A percentile compares a stretch with the other conserved stretches of the same genome.
Evolutionary conservation across 2,888 invertebrate species (phyloP).

Genomic region (Desoria tigrina): DNA sequence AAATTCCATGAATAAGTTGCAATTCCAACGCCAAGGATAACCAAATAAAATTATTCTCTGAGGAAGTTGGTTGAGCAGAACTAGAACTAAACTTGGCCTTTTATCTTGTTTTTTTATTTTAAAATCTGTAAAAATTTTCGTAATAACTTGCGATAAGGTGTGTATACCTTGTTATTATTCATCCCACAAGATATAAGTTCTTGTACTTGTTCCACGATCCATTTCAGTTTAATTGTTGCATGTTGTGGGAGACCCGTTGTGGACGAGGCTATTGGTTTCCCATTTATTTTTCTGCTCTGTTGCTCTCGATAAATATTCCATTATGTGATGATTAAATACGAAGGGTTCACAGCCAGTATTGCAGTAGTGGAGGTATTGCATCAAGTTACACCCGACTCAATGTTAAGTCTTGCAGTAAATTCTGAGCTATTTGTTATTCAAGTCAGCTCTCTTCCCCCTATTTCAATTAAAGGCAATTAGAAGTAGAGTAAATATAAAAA

Average conservation of each 20-base stretch:
- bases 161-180: conserved; percentile 20
- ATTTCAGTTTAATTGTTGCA: conserved; percentile 8
- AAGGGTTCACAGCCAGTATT: conserved; percentile 2
- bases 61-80: conserved; percentile 16
- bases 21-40: conserved; percentile 6
- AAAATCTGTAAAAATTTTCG: conserved; percentile 17
- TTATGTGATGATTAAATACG: background rate
- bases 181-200: conserved; percentile 13
- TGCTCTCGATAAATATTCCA: conserved; percentile 25
- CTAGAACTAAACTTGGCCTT: conserved; percentile 19
- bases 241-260: conserved; percentile 5
- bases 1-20: conserved; percentile 22
- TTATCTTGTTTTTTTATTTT: conserved; percentile 18
- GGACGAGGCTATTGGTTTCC: conserved; percentile 30
- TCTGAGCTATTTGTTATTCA: no score
- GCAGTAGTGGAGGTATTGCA: no score
- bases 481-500: no score
- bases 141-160: conserved; percentile 18
- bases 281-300: conserved; percentile 40
- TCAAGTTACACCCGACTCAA: no score
- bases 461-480: no score
- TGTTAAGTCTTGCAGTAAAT: no score
- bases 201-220: conserved; percentile 21
- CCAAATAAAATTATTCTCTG: conserved; percentile 3
- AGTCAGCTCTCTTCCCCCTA: no score